Percentiles rank a stretch among this genome's conserved stretches.
Evolutionary conservation across 92 coral and sea anemone genomes (phyloP).

Genomic region (Hydrozoanthus gracilis): DNA sequence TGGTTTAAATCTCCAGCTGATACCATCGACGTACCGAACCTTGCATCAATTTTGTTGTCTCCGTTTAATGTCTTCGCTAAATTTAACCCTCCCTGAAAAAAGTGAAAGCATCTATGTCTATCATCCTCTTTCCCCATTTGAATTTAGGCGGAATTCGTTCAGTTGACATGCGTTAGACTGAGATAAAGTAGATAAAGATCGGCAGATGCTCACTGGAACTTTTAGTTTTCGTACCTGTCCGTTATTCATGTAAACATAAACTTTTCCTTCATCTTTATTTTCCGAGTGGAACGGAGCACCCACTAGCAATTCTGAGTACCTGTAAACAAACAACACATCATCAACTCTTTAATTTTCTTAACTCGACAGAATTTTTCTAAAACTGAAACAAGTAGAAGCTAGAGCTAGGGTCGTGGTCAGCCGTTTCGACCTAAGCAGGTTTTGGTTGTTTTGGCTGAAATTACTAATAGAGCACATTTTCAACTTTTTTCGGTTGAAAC

Average conservation of each 20-base stretch:
- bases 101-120: not conserved
- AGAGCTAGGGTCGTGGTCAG: too few relatives aligned
- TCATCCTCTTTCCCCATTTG: too few relatives aligned
- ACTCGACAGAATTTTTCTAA: not conserved
- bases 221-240: slow-evolving; percentile 49
- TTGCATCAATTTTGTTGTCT: slow-evolving; percentile 59
- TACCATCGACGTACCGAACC: slow-evolving; percentile 88
- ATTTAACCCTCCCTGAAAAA: slow-evolving; percentile 63
- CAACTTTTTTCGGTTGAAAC: too few relatives aligned
- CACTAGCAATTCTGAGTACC: slow-evolving; percentile 75
- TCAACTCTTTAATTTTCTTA: not conserved
- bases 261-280: slow-evolving; percentile 80
- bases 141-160: too few relatives aligned
- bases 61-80: slow-evolving; percentile 74
- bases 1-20: slow-evolving; percentile 84
- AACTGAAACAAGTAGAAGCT: too few relatives aligned
- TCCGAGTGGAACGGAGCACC: slow-evolving; percentile 82
- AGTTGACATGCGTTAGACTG: too few relatives aligned
- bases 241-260: slow-evolving; percentile 78
- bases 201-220: not conserved
- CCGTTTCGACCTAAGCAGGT: too few relatives aligned
- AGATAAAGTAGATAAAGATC: too few relatives aligned
- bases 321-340: not conserved
- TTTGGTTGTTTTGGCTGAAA: too few relatives aligned
- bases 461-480: too few relatives aligned